Percentiles rank a stretch among this genome's conserved stretches.
Evolutionary conservation across 2,888 invertebrate genomes (phyloP).

Genomic region (Synanthedon andrenaeformis): DNA sequence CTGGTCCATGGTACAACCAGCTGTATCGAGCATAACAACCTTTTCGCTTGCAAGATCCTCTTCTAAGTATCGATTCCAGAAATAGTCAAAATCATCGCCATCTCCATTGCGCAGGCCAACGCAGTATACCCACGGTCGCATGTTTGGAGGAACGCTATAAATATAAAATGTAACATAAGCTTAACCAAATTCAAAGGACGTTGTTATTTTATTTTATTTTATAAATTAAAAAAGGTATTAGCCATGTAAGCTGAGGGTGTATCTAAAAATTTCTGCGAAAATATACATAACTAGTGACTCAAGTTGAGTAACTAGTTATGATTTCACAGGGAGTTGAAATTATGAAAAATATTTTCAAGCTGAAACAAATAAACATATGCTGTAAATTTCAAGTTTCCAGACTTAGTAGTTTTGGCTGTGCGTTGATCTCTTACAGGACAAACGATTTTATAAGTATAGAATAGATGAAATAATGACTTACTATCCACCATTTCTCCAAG

Average conservation of each 20-base stretch:
- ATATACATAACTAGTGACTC: too few relatives aligned
- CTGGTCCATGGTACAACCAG: constrained; percentile 75
- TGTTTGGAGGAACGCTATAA: constrained; percentile 41
- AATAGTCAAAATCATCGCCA: constrained; percentile 73
- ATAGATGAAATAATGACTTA: constrained; percentile 19
- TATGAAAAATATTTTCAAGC: too few relatives aligned
- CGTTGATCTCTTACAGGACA: too few relatives aligned
- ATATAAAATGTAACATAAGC: not conserved
- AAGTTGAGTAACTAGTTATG: too few relatives aligned
- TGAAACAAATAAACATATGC: too few relatives aligned
- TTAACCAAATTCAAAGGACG: too few relatives aligned
- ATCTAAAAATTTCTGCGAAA: too few relatives aligned
- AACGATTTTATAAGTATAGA: too few relatives aligned
- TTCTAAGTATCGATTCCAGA: constrained; percentile 72
- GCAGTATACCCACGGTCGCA: constrained; percentile 82
- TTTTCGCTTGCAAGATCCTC: constrained; percentile 77
- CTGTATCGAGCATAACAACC: constrained; percentile 72
- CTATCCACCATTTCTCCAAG: constrained; percentile 39
- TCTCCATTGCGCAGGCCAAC: constrained; percentile 75
- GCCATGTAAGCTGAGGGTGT: too few relatives aligned
- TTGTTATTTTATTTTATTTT: not conserved
- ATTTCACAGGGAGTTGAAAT: too few relatives aligned
- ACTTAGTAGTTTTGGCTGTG: too few relatives aligned
- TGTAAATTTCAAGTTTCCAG: too few relatives aligned
- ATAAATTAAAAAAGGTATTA: not conserved